A percentile compares a stretch with the other conserved stretches of the same genome.
Evolutionary conservation across 2,797 vertebrate species (phyloP).

Genomic region (Perodicticus potto): DNA sequence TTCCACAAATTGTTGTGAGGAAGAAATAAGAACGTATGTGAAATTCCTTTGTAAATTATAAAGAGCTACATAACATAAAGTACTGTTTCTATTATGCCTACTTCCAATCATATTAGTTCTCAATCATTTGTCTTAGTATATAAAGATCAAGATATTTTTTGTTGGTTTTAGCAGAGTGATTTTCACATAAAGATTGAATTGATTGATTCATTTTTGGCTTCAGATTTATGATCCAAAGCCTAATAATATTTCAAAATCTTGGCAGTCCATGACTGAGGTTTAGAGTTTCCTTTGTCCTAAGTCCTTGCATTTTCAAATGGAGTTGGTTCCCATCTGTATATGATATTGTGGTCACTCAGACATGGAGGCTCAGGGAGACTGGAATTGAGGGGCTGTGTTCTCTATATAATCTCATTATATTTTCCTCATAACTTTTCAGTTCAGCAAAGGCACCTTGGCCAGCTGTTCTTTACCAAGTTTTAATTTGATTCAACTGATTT

Average conservation of each 20-base stretch:
- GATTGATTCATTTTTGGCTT: slow-evolving; percentile 83
- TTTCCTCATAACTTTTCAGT: slow-evolving; percentile 70
- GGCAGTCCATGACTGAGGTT: slow-evolving; percentile 76
- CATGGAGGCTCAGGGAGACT: not conserved
- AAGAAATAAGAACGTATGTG: slow-evolving; percentile 56
- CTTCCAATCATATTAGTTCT: slow-evolving; percentile 67
- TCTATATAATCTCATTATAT: slow-evolving; percentile 66
- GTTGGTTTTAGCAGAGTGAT: slow-evolving; percentile 80
- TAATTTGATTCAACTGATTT: slow-evolving; percentile 77
- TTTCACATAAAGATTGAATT: slow-evolving; percentile 79
- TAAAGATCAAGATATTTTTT: slow-evolving; percentile 78
- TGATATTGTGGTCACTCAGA: slow-evolving; percentile 48
- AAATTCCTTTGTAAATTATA: slow-evolving; percentile 71
- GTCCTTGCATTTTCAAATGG: slow-evolving; percentile 70
- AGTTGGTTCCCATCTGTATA: slow-evolving; percentile 46
- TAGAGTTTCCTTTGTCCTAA: slow-evolving; percentile 75
- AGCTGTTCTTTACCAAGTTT: slow-evolving; percentile 59
- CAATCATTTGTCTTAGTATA: slow-evolving; percentile 74
- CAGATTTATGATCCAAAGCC: slow-evolving; percentile 77
- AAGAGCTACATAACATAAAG: slow-evolving; percentile 49
- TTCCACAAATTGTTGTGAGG: slow-evolving; percentile 37
- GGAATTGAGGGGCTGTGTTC: not conserved
- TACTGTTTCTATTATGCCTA: slow-evolving; percentile 69
- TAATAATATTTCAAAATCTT: slow-evolving; percentile 82
- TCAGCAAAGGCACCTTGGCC: slow-evolving; percentile 77